Conservation (phyloP, 1,140 invertebrate genomes). For the Chrysoperla carnea region DNA sequence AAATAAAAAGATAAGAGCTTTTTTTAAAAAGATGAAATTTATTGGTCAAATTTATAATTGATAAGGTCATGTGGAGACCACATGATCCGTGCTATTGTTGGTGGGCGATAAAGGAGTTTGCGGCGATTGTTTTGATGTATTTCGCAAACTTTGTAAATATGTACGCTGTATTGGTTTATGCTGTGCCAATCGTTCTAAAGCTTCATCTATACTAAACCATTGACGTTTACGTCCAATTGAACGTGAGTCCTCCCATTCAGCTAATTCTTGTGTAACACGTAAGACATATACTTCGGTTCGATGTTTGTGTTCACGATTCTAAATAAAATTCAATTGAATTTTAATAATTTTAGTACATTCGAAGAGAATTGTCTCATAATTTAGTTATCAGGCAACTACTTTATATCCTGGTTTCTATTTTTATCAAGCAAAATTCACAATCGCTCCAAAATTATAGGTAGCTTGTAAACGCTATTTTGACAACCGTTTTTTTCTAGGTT, state of each 20-base stretch:
- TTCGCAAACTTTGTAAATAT: conserved; percentile 49
- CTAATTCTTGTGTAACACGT: conserved; percentile 75
- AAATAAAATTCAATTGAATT: conserved; percentile 11
- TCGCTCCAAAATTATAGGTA: too few species aligned
- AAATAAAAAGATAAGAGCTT: too few species aligned
- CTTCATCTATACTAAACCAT: conserved; percentile 83
- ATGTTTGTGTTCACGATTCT: conserved; percentile 85
- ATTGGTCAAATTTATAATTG: too few species aligned
- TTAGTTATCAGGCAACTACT: neutral
- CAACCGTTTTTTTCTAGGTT: too few species aligned
- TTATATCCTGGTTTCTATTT: too few species aligned
- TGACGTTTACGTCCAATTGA: conserved; percentile 75
- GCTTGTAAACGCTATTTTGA: too few species aligned
- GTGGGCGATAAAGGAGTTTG: too few species aligned
- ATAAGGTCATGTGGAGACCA: too few species aligned
- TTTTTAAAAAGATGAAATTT: too few species aligned
- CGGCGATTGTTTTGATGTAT: neutral
- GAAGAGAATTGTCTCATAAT: neutral
- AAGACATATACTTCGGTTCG: conserved; percentile 86
- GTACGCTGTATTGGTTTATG: conserved; percentile 82
- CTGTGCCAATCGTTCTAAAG: conserved; percentile 62
- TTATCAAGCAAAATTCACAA: too few species aligned
- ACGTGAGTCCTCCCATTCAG: conserved; percentile 87
- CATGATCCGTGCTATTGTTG: too few species aligned
- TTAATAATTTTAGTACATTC: neutral